These are phyloP conservation scores for Pyxicephalus adspersus DNA, from an alignment of 2,113 vertebrate species.

Conservation along the genomic window DNA sequence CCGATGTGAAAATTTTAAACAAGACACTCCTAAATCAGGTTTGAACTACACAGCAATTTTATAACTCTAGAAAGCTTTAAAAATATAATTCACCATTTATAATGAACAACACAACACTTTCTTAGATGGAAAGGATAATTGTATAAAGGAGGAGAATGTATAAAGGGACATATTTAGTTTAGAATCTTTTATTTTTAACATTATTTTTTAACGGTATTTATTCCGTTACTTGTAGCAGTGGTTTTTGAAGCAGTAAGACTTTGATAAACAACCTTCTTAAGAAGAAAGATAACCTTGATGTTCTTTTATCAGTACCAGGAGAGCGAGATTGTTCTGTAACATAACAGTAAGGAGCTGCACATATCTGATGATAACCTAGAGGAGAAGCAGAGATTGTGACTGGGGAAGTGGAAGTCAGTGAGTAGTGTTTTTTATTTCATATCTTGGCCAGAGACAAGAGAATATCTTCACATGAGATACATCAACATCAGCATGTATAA, in stretches of 20 bases:
- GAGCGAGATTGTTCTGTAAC: background rate
- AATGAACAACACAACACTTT: background rate
- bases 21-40: background rate
- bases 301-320: background rate
- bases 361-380: background rate
- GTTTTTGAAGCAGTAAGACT: background rate
- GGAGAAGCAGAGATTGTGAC: background rate
- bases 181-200: background rate
- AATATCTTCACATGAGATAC: background rate
- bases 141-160: too few relatives aligned
- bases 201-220: background rate
- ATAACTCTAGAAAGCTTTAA: background rate
- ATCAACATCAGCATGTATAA: background rate
- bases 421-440: background rate
- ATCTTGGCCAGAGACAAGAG: background rate
- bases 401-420: background rate
- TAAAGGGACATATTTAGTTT: background rate
- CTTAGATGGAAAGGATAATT: background rate
- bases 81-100: background rate
- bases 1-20: background rate
- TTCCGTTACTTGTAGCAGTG: background rate
- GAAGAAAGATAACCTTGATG: conserved; percentile 10
- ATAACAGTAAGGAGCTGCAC: background rate
- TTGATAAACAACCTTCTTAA: conserved; percentile 21
- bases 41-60: background rate